Conservation (phyloP, 2,797 vertebrate genomes). For the Momotus momota region DNA sequence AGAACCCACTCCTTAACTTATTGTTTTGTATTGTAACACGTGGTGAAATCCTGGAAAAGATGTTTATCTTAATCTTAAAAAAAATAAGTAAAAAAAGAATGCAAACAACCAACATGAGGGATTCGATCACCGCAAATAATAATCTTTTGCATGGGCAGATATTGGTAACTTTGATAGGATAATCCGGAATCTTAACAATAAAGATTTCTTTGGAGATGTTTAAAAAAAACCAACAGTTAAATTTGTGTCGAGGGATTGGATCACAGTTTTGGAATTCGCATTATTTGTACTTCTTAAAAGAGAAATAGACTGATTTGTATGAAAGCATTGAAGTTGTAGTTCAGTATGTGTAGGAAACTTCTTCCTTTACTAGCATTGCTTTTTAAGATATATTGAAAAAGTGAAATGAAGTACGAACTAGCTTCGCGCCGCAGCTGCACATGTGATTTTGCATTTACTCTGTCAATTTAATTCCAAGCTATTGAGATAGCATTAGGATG, state of each 20-base stretch:
- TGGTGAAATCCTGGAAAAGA: neutral
- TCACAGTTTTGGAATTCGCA: neutral
- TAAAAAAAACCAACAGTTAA: neutral
- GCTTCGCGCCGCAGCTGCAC: neutral
- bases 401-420: neutral
- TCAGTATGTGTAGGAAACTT: neutral
- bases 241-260: neutral
- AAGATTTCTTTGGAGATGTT: neutral
- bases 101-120: neutral
- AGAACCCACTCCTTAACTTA: neutral
- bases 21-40: neutral
- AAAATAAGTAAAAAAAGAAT: neutral
- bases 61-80: neutral
- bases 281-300: neutral
- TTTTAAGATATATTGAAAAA: neutral
- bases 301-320: neutral
- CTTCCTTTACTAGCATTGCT: neutral
- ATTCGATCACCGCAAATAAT: neutral
- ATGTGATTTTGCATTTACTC: neutral
- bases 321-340: neutral
- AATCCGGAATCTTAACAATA: neutral
- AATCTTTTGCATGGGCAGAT: neutral
- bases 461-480: neutral
- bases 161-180: neutral
- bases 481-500: neutral